Base-by-base conservation (phyloP, 64 coral and sea anemone genomes). In the Anthopleura sola region DNA sequence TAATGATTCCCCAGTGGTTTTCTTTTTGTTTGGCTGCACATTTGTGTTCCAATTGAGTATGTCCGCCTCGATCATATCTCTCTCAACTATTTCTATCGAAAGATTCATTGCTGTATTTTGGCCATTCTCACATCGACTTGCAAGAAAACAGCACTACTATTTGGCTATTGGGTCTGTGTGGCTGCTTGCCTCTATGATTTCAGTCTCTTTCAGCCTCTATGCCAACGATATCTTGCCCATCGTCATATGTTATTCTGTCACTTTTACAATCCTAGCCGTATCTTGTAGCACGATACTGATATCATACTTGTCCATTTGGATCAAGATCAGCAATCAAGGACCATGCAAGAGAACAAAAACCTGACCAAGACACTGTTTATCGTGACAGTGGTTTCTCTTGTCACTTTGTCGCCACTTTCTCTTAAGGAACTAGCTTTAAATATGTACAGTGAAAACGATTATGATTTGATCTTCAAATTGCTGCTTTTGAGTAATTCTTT, bases 271-370 rank as follows among this genome's bases (percentile, higher is more conserved):
- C 2, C 24, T 62, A n/a, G n/a, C 11, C 58, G 24, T 26, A n/a
- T 62, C 21, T n/a, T 26, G 26, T 26, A 82, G 36, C 24, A 82
- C 31, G 4, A 44, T 82, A n/a, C 14, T 26, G 28, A 28, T 49
- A n/a, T 82, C 40, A 46, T 49, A 82, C 23, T 31, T 82, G 40
- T 51, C 50, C 39, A 51, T 51, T 82, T 82, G 79, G 50, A 29
- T 51, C 20, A 49, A 82, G 23, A 49, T 82, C 50, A 82, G 11
- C 21, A 28, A 6, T 23, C 40, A 49, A 82, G 40, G 11, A 82
- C 14, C 14, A 82, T 38, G 32, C 16, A 84, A 29, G 51, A 84
- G 32, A 36, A 84, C 44, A 37, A 34, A 34, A 64, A 62, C 7
- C 24, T 62, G n/a, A 6, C 58, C 11, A 23, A 62, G 16, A 62